These are phyloP conservation scores for Mesorhabditis spiculigera DNA, from an alignment of 2,888 invertebrate species.

Conservation along the genomic window DNA sequence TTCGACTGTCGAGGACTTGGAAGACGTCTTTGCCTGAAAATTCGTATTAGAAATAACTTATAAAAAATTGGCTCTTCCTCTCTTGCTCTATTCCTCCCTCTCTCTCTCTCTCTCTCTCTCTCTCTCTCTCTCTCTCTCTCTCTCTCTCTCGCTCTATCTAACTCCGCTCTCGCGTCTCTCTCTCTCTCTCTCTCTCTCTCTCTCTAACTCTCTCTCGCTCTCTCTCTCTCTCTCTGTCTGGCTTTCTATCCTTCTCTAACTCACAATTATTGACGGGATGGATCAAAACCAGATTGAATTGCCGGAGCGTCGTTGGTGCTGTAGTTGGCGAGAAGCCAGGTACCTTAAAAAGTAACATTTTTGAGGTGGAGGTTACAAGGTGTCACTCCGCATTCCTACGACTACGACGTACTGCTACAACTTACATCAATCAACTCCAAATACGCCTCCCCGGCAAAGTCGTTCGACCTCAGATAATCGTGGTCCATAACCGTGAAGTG, in stretches of 20 bases:
- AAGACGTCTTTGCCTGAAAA: slow-evolving; percentile 46
- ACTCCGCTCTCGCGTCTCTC: too few species aligned
- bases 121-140: too few species aligned
- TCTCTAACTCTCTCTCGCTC: too few species aligned
- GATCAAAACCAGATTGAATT: slow-evolving; percentile 57
- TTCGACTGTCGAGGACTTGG: slow-evolving; percentile 49
- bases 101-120: slow-evolving; percentile 63
- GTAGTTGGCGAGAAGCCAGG: slow-evolving; percentile 59
- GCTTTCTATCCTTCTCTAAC: slow-evolving; percentile 6
- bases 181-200: slow-evolving; percentile 63
- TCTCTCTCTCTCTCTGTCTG: too few species aligned
- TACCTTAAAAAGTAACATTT: slow-evolving; percentile 39
- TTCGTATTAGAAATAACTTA: not conserved
- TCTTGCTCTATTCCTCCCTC: slow-evolving; percentile 2
- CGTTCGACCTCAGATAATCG: slow-evolving; percentile 89
- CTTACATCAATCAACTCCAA: slow-evolving; percentile 68
- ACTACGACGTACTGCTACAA: not conserved
- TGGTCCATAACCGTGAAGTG: slow-evolving; percentile 95
- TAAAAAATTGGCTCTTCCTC: slow-evolving; percentile 10
- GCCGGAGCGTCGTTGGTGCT: slow-evolving; percentile 41
- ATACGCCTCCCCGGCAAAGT: slow-evolving; percentile 93
- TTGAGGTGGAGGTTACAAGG: not conserved
- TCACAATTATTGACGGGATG: slow-evolving; percentile 54
- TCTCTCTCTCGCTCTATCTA: too few species aligned
- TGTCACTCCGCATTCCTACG: not conserved